Evolutionary conservation across 64 coral and sea anemone genomes (phyloP), one percentile per base, ranked within the genome.

Genomic region (Dendrophyllia cribrosa): DNA sequence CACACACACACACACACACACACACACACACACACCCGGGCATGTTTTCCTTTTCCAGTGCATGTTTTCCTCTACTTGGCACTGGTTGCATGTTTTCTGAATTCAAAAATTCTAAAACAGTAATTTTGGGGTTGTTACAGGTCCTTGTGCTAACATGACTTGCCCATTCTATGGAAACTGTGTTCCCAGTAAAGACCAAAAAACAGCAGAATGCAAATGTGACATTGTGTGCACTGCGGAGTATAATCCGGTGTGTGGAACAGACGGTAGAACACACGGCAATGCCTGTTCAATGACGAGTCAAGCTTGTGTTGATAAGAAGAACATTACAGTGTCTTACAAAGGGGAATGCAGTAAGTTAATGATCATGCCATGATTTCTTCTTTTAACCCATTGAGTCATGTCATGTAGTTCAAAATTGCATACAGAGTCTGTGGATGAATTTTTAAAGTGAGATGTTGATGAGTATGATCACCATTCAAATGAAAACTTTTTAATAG

Each of bases 241-340:
- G 11, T 74, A 88, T 62, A 6, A 4, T 26, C 82, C 91, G 3
- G 91, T 93, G 46, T 93, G 91, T 74, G 91, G 91, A 46, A 64
- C 71, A 23, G 91, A 93, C 55, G 82, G 48, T 17, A 16, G 75
- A 48, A 87, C 91, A 19, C 75, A 87, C 58, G 43, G 72, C 6
- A 93, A 93, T 45, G 26, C 70, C 26, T 95, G 81, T 78, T 22
- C 21, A 51, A 91, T 95, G 93, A 72, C 66, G 24, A 3, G 60
- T 72, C 44, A 10, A 5, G 63, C 82, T 61, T 95, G 93, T 59
- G 13, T 26, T 3, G 46, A 49, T 17, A 58, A 86, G 20, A 85
- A 70, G 17, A 66, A 62, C 9, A 81, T 95, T 15, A 77, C 71
- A 0, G 74, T 91, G 17, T 51, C 43, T 26, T 52, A 82, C 9